These are phyloP conservation scores for Coboldia fuscipes DNA, from an alignment of 1,140 invertebrate species.

Conservation along the genomic window DNA sequence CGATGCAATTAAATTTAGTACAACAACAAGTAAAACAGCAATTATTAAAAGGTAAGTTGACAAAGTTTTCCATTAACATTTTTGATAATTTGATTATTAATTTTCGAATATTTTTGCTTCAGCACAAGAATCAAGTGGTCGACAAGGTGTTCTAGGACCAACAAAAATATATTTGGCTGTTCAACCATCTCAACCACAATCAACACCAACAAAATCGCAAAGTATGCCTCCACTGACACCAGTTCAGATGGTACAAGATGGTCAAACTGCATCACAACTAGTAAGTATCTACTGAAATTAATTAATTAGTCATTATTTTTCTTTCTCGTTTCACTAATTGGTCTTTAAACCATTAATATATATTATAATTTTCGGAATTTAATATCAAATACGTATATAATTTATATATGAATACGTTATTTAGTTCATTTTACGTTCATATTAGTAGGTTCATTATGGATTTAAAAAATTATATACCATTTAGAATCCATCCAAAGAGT, in stretches of 20 bases:
- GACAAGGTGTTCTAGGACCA: conserved; percentile 58
- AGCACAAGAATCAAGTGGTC: conserved; percentile 62
- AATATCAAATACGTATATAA: too few species aligned
- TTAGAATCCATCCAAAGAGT: too few species aligned
- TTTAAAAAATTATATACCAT: too few species aligned
- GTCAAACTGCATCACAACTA: conserved; percentile 14
- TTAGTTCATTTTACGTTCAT: too few species aligned
- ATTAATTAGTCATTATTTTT: background rate
- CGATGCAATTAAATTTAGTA: conserved; percentile 52
- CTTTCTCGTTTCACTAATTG: background rate
- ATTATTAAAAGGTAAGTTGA: conserved; percentile 37
- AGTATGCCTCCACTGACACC: conserved; percentile 26
- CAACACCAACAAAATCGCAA: conserved; percentile 17
- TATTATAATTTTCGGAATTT: too few species aligned
- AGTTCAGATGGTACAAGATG: conserved; percentile 21
- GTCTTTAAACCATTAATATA: background rate
- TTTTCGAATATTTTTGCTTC: conserved; percentile 4
- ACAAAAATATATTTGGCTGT: conserved; percentile 68
- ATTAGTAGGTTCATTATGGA: too few species aligned
- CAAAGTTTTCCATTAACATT: background rate
- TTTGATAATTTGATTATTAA: background rate
- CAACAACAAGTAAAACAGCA: conserved; percentile 77
- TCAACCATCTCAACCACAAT: conserved; percentile 29
- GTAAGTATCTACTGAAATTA: conserved; percentile 17
- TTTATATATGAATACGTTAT: too few species aligned